A percentile compares a stretch with the other conserved stretches of the same genome.
These are phyloP conservation scores for Bombyx mandarina DNA, from an alignment of 1,140 invertebrate species.

Conservation along the genomic window DNA sequence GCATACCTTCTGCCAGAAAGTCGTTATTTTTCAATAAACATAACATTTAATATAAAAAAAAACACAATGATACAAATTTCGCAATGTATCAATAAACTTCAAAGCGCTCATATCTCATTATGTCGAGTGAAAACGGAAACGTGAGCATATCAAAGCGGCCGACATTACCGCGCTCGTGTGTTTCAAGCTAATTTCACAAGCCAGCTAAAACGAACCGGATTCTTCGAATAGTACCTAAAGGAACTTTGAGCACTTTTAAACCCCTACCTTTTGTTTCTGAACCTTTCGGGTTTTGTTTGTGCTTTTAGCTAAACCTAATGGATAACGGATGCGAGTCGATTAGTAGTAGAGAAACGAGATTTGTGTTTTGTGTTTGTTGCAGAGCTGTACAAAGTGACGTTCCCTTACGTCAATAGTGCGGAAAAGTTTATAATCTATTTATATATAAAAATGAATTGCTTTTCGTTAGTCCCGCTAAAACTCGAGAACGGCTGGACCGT, in stretches of 20 bases:
- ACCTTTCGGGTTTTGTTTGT: constrained; percentile 13
- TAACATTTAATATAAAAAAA: no score
- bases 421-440: no score
- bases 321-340: constrained; percentile 16
- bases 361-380: not conserved
- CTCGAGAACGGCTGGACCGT: no score
- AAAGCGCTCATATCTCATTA: constrained; percentile 9
- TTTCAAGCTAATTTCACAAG: constrained; percentile 7
- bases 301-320: constrained; percentile 20
- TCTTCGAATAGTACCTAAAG: not conserved
- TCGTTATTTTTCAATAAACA: no score
- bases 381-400: no score
- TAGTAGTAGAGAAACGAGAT: constrained; percentile 1
- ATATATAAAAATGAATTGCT: no score
- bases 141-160: constrained; percentile 4
- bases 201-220: constrained; percentile 3
- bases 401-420: no score
- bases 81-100: not conserved
- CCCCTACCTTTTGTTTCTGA: constrained; percentile 9
- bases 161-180: not conserved
- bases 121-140: constrained; percentile 8
- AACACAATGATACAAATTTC: not conserved
- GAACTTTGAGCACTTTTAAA: no score
- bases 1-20: no score
- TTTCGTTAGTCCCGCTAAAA: no score